Conservation (phyloP, 2,797 vertebrate species). For the Syndactyla subalaris region DNA sequence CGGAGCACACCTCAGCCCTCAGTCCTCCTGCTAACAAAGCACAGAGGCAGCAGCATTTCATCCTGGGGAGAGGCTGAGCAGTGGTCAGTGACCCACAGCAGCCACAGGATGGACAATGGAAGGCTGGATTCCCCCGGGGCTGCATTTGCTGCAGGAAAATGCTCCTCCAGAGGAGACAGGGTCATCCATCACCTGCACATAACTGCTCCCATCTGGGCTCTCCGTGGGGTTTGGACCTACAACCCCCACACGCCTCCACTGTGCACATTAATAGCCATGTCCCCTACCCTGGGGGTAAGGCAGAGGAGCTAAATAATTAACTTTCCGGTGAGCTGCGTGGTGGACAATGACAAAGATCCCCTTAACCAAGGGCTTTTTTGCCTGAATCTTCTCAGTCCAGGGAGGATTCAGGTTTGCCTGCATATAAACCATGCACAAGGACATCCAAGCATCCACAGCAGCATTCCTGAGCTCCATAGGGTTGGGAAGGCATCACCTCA, state of each 20-base stretch:
- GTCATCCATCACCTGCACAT: not conserved
- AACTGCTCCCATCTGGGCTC: not conserved
- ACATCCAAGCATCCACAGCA: accelerated
- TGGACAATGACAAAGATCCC: not conserved
- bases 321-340: not conserved
- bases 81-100: not conserved
- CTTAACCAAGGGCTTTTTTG: not conserved
- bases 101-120: not conserved
- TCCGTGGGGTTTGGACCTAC: not conserved
- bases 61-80: not conserved
- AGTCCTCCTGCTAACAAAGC: not conserved
- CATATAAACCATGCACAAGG: not conserved
- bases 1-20: accelerated
- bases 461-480: accelerated
- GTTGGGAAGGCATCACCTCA: not conserved
- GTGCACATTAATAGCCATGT: accelerated
- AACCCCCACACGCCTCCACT: accelerated
- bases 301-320: not conserved
- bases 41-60: not conserved
- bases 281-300: not conserved
- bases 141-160: not conserved
- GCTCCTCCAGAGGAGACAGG: not conserved
- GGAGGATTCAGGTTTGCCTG: not conserved
- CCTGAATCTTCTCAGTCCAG: not conserved
- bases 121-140: not conserved